These are phyloP conservation scores for Aradophagus sp. DNA, from an alignment of 1,140 invertebrate species.

Conservation along the genomic window DNA sequence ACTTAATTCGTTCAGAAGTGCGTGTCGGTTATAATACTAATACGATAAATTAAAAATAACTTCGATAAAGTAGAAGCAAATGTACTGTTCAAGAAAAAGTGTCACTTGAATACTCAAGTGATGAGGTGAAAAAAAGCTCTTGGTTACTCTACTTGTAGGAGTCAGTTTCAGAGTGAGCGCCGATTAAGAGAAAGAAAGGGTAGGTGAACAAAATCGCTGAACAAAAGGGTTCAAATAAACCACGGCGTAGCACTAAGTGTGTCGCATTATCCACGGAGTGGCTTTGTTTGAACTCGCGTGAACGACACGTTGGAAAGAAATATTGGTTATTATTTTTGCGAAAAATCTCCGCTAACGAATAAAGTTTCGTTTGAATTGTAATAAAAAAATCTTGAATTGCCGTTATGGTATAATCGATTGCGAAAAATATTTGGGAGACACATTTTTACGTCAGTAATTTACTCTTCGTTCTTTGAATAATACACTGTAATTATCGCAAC, in stretches of 20 bases:
- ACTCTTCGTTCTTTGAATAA: no score
- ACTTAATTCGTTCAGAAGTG: slow-evolving; percentile 18
- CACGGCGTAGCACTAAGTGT: slow-evolving; percentile 16
- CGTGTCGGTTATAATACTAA: slow-evolving; percentile 18
- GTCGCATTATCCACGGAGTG: slow-evolving; percentile 27
- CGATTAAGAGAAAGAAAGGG: slow-evolving; percentile 36
- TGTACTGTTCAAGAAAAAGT: slow-evolving; percentile 51
- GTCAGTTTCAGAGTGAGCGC: slow-evolving; percentile 51
- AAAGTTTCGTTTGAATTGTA: no score
- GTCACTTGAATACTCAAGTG: slow-evolving; percentile 56
- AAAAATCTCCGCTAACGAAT: background rate
- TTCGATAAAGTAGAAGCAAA: slow-evolving; percentile 53
- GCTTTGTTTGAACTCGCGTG: slow-evolving; percentile 13
- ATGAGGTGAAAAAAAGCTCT: slow-evolving; percentile 50
- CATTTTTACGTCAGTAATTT: no score
- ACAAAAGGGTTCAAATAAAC: slow-evolving; percentile 45
- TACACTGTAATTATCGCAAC: no score
- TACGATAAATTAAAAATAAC: slow-evolving; percentile 47
- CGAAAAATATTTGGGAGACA: no score
- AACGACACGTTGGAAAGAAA: background rate
- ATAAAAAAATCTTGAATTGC: no score
- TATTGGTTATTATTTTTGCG: background rate
- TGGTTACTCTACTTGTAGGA: slow-evolving; percentile 46
- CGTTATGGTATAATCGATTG: no score
- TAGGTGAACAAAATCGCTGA: slow-evolving; percentile 44